Conservation (phyloP, 2,113 vertebrate species). For the Myocastor coypus region DNA sequence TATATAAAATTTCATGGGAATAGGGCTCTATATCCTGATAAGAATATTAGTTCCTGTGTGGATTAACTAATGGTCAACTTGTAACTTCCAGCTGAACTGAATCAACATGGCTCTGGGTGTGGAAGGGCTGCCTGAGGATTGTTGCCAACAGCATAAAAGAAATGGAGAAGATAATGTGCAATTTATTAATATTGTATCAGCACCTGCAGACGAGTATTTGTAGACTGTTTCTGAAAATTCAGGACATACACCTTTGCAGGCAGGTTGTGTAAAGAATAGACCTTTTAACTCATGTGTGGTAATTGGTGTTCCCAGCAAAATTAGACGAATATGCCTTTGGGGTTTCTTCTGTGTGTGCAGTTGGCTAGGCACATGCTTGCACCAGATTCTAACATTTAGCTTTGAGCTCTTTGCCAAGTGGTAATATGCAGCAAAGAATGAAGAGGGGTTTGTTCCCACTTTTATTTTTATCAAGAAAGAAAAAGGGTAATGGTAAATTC, state of each 20-base stretch:
- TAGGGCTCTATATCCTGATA: background rate
- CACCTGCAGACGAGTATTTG: background rate
- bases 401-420: background rate
- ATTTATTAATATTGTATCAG: background rate
- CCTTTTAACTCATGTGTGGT: background rate
- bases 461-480: background rate
- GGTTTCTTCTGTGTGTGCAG: background rate
- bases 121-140: too few relatives aligned
- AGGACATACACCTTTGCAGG: background rate
- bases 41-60: background rate
- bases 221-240: background rate
- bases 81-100: background rate
- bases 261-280: background rate
- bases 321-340: background rate
- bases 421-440: background rate
- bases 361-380: background rate
- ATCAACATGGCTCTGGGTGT: background rate
- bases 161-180: too few relatives aligned
- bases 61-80: background rate
- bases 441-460: background rate
- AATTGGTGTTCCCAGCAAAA: background rate
- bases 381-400: background rate
- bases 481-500: background rate
- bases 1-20: background rate
- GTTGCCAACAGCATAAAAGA: too few relatives aligned